Evolutionary conservation across 2,888 invertebrate species (phyloP).

Genomic region (Eulithis prunata): DNA sequence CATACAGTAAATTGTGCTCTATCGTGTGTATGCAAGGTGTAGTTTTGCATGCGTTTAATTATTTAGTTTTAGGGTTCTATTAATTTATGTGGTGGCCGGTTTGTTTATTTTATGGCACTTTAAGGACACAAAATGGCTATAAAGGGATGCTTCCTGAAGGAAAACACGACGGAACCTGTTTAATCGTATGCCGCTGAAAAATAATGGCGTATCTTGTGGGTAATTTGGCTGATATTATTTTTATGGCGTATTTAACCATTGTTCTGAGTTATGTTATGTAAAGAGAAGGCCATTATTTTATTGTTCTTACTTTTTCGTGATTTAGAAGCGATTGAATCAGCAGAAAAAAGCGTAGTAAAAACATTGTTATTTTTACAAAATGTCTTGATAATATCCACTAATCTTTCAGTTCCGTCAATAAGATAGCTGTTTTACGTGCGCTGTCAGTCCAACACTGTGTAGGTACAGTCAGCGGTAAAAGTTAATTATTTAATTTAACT

Average conservation of each 20-base stretch:
- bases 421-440: not conserved
- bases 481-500: not conserved
- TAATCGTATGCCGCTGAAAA: slow-evolving; percentile 27
- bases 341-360: no score
- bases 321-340: no score
- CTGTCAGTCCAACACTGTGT: slow-evolving; percentile 1
- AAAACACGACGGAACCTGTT: slow-evolving; percentile 26
- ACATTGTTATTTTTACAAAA: no score
- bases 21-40: not conserved
- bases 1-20: slow-evolving; percentile 14
- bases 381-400: not conserved
- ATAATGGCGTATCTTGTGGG: slow-evolving; percentile 22
- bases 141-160: slow-evolving; percentile 37
- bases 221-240: slow-evolving; percentile 15
- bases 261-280: not conserved
- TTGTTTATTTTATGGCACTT: slow-evolving; percentile 40
- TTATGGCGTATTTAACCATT: slow-evolving; percentile 4
- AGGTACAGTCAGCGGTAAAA: slow-evolving; percentile 1
- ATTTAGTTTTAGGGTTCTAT: slow-evolving; percentile 40
- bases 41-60: slow-evolving; percentile 31
- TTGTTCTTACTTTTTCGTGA: no score
- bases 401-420: slow-evolving; percentile 8
- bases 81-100: slow-evolving; percentile 42
- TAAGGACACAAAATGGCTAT: slow-evolving; percentile 36
- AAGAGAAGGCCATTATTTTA: no score